Conservation (phyloP, 2,113 vertebrate species). For the Pollachius pollachius region DNA sequence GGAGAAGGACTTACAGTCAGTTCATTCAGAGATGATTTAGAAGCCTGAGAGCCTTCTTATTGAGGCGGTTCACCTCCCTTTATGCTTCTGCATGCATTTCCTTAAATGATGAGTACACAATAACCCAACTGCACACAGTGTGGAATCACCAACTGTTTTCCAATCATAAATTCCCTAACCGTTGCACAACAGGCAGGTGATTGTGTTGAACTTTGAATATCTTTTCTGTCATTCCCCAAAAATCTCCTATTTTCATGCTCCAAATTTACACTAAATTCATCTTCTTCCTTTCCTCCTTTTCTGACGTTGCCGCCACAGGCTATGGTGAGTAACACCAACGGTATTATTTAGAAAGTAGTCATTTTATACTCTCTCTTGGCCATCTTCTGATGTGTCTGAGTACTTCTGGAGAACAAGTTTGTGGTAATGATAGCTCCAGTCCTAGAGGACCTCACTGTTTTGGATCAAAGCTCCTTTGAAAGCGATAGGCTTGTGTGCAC, state of each 20-base stretch:
- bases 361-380: slow-evolving; percentile 14
- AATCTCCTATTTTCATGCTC: neutral
- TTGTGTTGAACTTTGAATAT: neutral
- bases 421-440: neutral
- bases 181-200: neutral
- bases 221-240: neutral
- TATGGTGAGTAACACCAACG: slow-evolving; percentile 67
- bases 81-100: too few relatives aligned
- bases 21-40: too few relatives aligned
- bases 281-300: slow-evolving; percentile 6
- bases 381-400: slow-evolving; percentile 12
- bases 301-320: slow-evolving; percentile 49
- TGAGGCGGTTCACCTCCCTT: too few relatives aligned
- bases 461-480: slow-evolving; percentile 9
- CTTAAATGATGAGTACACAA: neutral
- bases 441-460: slow-evolving; percentile 9
- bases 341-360: neutral
- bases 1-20: too few relatives aligned
- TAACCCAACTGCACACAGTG: neutral
- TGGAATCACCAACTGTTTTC: too few relatives aligned
- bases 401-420: slow-evolving; percentile 8
- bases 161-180: too few relatives aligned
- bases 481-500: slow-evolving; percentile 8
- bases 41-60: too few relatives aligned
- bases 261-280: slow-evolving; percentile 29